phyloP scores from a whole-genome alignment of 2,888 invertebrate species.

The Lepas anatifera region DNA sequence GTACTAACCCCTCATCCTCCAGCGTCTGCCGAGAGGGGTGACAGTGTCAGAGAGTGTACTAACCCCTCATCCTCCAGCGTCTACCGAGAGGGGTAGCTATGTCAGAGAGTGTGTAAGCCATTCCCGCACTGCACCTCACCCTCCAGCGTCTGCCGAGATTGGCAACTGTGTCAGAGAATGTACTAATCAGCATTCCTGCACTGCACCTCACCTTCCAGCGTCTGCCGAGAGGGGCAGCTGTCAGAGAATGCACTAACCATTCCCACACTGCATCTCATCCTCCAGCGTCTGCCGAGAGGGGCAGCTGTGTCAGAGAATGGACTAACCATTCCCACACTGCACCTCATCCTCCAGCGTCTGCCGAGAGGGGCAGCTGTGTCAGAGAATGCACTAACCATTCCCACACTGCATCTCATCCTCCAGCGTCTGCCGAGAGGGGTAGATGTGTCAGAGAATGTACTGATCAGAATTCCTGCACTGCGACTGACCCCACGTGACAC shows the following conservation, averaged over 20 bases:
- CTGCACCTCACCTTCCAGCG: slow-evolving; percentile 39
- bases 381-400: too few species aligned
- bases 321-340: slow-evolving; percentile 46
- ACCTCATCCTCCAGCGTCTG: slow-evolving; percentile 37
- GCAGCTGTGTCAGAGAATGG: too few species aligned
- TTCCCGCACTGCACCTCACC: slow-evolving; percentile 46
- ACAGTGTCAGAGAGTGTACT: too few species aligned
- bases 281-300: slow-evolving; percentile 27
- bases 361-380: slow-evolving; percentile 12
- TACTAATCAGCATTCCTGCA: slow-evolving; percentile 50
- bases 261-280: too few species aligned
- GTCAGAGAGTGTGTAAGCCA: too few species aligned
- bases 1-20: slow-evolving; percentile 40
- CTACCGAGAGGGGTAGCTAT: slow-evolving; percentile 18
- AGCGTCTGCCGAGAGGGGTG: slow-evolving; percentile 18
- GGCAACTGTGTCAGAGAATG: too few species aligned
- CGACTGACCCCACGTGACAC: too few species aligned
- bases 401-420: slow-evolving; percentile 44
- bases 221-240: slow-evolving; percentile 19
- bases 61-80: slow-evolving; percentile 36
- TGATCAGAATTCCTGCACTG: slow-evolving; percentile 40
- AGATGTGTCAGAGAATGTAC: too few species aligned
- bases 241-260: too few species aligned
- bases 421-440: slow-evolving; percentile 18
- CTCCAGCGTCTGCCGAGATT: slow-evolving; percentile 27